phyloP scores from a whole-genome alignment of 2,113 vertebrate genomes.

The Dolichallabes microphthalmus region DNA sequence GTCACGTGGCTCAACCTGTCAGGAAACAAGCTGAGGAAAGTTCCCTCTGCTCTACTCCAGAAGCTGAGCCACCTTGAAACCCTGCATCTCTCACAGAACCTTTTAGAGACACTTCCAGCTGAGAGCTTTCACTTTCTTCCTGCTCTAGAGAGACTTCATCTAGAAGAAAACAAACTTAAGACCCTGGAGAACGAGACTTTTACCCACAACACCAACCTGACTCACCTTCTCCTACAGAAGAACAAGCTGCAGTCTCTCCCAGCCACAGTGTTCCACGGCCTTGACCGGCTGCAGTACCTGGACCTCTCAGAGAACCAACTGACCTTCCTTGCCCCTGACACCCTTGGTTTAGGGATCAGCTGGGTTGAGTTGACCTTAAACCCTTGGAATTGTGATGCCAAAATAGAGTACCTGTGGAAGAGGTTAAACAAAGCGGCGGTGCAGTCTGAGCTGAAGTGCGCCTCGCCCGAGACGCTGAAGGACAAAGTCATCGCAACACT shows the following conservation, averaged over 20 bases:
- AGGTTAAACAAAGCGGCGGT: conserved; percentile 63
- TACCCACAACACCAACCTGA: conserved; percentile 53
- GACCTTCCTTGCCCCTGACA: conserved; percentile 60
- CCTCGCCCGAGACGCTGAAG: conserved; percentile 37
- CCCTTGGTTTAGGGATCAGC: conserved; percentile 50
- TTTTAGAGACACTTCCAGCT: conserved; percentile 62
- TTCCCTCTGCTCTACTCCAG: conserved; percentile 63
- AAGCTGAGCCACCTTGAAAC: conserved; percentile 61
- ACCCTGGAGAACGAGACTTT: conserved; percentile 60
- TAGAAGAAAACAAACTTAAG: conserved; percentile 74
- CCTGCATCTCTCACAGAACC: conserved; percentile 79
- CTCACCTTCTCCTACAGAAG: conserved; percentile 71
- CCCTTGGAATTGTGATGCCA: conserved; percentile 77
- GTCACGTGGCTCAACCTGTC: conserved; percentile 75
- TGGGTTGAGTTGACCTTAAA: conserved; percentile 74
- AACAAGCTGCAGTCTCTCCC: conserved; percentile 72
- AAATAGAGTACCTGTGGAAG: conserved; percentile 61
- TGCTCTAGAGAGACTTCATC: conserved; percentile 68
- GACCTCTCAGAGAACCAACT: conserved; percentile 77
- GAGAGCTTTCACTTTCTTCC: conserved; percentile 54
- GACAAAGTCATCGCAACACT: conserved; percentile 41
- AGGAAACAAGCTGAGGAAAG: conserved; percentile 64
- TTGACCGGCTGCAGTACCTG: conserved; percentile 66
- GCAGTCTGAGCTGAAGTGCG: conserved; percentile 33
- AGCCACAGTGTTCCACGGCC: conserved; percentile 53